Percentiles rank a stretch among this genome's conserved stretches.
These are phyloP conservation scores for Scyliorhinus canicula DNA, from an alignment of 2,797 vertebrate species.

Conservation along the genomic window DNA sequence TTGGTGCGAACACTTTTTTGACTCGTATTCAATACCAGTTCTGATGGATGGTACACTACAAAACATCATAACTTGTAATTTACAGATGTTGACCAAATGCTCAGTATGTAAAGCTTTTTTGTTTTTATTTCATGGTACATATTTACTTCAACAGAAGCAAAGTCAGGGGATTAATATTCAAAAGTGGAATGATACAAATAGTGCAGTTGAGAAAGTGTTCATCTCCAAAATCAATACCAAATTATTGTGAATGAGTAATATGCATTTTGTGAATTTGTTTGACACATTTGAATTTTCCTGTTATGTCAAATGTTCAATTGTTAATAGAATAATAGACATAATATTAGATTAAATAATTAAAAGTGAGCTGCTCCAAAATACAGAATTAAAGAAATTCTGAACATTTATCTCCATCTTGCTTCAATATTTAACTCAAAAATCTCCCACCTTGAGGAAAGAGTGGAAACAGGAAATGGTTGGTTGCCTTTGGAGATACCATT, in stretches of 20 bases:
- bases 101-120: neutral
- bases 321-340: neutral
- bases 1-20: neutral
- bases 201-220: neutral
- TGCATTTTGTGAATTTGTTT: neutral
- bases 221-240: neutral
- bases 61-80: neutral
- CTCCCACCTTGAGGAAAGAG: constrained; percentile 89
- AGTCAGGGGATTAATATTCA: neutral
- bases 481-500: constrained; percentile 94
- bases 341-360: neutral
- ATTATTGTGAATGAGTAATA: neutral
- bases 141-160: neutral
- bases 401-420: neutral
- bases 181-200: neutral
- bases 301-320: neutral
- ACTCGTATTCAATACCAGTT: neutral
- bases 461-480: constrained; percentile 92
- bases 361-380: neutral
- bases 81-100: neutral
- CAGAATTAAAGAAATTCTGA: constrained; percentile 22
- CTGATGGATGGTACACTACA: neutral
- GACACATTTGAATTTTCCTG: neutral
- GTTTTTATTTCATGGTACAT: neutral
- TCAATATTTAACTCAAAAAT: constrained; percentile 32